Evolutionary conservation across 2,113 vertebrate species (phyloP).

Genomic region (Phalacrocorax aristotelis): DNA sequence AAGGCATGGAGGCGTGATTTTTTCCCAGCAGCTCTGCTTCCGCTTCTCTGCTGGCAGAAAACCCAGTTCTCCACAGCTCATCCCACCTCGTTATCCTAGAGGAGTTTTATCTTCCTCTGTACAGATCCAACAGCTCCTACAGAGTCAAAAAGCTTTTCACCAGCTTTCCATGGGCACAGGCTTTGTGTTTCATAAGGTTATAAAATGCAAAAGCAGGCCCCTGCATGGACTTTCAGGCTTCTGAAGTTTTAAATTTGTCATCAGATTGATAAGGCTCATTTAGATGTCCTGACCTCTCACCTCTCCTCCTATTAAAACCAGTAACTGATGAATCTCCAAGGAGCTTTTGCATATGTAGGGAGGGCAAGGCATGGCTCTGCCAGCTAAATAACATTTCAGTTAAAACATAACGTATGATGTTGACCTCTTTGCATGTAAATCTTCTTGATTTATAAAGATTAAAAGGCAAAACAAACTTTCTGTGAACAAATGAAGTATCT

Average conservation of each 20-base stretch:
- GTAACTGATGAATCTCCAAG: background rate
- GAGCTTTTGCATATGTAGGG: background rate
- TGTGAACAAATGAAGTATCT: background rate
- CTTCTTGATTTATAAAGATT: conserved; percentile 15
- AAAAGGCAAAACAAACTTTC: background rate
- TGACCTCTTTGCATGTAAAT: background rate
- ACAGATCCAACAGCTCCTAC: background rate
- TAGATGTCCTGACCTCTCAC: background rate
- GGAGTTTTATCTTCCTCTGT: background rate
- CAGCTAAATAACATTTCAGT: background rate
- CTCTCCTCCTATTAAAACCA: background rate
- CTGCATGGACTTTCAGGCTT: background rate
- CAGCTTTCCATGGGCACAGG: background rate
- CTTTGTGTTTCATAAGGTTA: background rate
- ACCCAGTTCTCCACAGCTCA: background rate
- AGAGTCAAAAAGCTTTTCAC: background rate
- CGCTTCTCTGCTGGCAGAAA: background rate
- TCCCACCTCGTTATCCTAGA: background rate
- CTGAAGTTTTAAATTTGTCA: background rate
- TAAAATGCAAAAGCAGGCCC: background rate
- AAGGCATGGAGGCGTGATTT: background rate
- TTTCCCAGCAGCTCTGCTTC: background rate
- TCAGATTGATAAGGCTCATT: background rate
- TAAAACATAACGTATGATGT: background rate
- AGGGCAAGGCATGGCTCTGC: background rate